Conservation (phyloP, 1,140 invertebrate species). For the Eurosta solidaginis region DNA sequence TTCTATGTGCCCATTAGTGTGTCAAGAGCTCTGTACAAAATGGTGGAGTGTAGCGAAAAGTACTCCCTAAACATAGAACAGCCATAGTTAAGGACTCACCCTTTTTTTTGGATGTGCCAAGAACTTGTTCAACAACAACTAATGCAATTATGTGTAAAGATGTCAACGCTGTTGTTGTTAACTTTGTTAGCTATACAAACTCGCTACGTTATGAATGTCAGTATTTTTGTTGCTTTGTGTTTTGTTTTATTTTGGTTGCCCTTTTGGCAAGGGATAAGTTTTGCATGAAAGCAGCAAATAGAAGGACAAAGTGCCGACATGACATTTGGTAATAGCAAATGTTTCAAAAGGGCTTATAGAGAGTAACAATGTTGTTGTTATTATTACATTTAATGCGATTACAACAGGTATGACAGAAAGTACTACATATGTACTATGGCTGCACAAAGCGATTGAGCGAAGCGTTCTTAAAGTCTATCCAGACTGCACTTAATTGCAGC, state of each 20-base stretch:
- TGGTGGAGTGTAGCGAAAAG: neutral
- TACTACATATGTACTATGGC: no score
- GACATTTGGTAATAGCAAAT: neutral
- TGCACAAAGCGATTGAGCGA: no score
- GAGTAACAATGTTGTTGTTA: neutral
- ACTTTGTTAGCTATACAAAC: neutral
- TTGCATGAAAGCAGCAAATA: neutral
- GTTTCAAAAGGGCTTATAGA: neutral
- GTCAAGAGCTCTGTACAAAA: neutral
- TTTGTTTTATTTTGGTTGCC: neutral
- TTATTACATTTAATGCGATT: neutral
- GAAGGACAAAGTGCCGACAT: neutral
- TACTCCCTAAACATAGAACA: neutral
- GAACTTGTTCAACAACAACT: constrained; percentile 21
- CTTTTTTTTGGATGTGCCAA: neutral
- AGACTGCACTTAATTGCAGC: no score
- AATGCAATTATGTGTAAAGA: constrained; percentile 21
- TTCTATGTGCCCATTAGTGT: neutral
- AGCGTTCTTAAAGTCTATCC: no score
- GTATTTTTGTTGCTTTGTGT: neutral
- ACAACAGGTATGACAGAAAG: neutral
- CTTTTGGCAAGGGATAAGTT: neutral
- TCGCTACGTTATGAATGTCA: neutral
- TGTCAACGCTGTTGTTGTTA: constrained; percentile 9
- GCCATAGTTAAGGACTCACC: neutral